These are phyloP conservation scores for Entelurus aequoreus DNA, from an alignment of 2,113 vertebrate genomes.

Conservation along the genomic window DNA sequence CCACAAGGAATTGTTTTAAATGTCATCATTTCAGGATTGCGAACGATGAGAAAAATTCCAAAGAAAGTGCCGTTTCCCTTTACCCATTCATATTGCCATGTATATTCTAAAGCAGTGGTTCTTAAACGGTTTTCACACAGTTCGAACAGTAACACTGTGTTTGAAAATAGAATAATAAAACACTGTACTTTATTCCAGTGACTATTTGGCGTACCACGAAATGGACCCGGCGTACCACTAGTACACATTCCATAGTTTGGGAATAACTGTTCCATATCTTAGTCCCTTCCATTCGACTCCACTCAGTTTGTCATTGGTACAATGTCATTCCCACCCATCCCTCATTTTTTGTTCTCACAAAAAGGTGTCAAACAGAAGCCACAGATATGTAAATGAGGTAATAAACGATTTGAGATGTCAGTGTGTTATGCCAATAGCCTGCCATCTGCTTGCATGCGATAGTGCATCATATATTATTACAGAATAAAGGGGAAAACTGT, in stretches of 20 bases:
- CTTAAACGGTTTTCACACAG: too few species aligned
- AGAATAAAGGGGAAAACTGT: not conserved
- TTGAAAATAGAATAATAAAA: too few species aligned
- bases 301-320: slow-evolving; percentile 13
- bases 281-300: not conserved
- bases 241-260: not conserved
- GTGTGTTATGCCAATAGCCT: slow-evolving; percentile 2
- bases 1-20: too few species aligned
- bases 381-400: slow-evolving; percentile 33
- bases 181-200: too few species aligned
- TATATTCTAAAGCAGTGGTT: too few species aligned
- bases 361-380: slow-evolving; percentile 5
- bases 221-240: too few species aligned
- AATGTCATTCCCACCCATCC: slow-evolving; percentile 3
- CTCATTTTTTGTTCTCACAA: slow-evolving; percentile 17
- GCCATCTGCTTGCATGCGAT: slow-evolving; percentile 24
- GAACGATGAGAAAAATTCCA: too few species aligned
- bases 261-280: not conserved
- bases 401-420: slow-evolving; percentile 19
- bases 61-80: too few species aligned
- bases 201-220: too few species aligned
- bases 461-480: not conserved
- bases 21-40: too few species aligned
- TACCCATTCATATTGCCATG: too few species aligned
- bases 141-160: too few species aligned